Conservation (phyloP, 2,797 vertebrate species). For the Lepus townsendii region DNA sequence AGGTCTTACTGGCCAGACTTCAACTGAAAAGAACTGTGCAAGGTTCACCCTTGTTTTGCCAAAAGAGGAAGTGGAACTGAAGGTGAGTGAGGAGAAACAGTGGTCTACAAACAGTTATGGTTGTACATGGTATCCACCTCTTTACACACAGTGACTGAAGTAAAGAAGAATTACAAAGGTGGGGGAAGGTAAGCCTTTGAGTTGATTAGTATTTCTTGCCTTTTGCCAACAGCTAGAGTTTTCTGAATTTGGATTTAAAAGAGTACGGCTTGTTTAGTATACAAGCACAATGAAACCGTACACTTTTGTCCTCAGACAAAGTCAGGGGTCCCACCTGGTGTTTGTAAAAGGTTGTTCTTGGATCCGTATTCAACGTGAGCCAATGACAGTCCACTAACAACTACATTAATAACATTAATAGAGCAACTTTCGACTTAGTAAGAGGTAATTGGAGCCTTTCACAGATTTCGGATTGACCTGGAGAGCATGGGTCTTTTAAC, state of each 20-base stretch:
- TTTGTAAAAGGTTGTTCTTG: constrained; percentile 63
- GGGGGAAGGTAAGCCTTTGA: not conserved
- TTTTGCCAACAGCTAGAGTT: constrained; percentile 35
- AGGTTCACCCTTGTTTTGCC: constrained; percentile 84
- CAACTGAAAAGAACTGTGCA: constrained; percentile 75
- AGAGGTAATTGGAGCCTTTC: not conserved
- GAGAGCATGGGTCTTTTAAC: not conserved
- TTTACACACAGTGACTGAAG: not conserved
- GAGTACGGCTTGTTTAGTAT: constrained; percentile 64
- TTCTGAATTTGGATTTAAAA: constrained; percentile 65
- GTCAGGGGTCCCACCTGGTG: constrained; percentile 62
- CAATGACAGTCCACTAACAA: constrained; percentile 19
- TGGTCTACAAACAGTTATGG: not conserved
- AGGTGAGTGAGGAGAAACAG: constrained; percentile 81
- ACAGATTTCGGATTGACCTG: not conserved
- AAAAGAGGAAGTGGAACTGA: constrained; percentile 86
- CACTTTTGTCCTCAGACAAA: constrained; percentile 56
- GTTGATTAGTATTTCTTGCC: constrained; percentile 37
- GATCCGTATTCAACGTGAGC: not conserved
- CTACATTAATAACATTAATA: not conserved
- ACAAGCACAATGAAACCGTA: constrained; percentile 62
- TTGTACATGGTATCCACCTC: not conserved
- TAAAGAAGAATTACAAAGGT: constrained; percentile 2
- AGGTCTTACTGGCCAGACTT: constrained; percentile 71
- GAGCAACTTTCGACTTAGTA: not conserved